Base-by-base conservation (phyloP, 2,113 vertebrate genomes). In the Trogon melanurus region DNA sequence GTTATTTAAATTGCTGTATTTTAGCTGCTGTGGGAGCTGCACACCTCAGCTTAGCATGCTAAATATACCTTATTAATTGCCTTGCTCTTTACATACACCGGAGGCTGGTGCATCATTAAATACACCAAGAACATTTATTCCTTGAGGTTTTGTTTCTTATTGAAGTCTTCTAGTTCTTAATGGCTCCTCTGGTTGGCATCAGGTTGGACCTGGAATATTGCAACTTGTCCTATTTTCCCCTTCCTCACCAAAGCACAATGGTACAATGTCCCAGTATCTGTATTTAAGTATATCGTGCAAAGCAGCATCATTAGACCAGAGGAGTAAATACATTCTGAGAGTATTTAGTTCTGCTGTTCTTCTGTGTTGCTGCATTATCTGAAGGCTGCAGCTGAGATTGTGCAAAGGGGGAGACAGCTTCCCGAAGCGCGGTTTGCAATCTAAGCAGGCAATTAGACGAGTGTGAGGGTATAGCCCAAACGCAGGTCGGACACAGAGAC, bases 1-100 rank as follows among this genome's bases (percentile, higher is more conserved):
- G 85, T 81, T 89, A 67, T 91, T 93, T 86, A 96, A 96, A 91
- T 89, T 19, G 22, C 95, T 87, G 74, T 34, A 25, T 94, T 79
- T 95, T 86, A 80, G 93, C 89, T 93, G 88, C 89, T 86, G 83
- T 80, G 75, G 94, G 94, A 95, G 87, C 94, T 60, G 79, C 84
- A 80, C 91, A 89, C 89, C 94, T 96, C 95, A 74, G 91, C 95
- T 87, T 72, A 82, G 86, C 44, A 6, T 95, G 96, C 95, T 96
- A 96, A 97, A 97, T 97, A 94, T 95, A 96, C 95, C 66, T 97
- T 78, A 96, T 93, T 97, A 97, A 97, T 97, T 97, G 96, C 93
- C 66, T 84, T 93, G 95, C 95, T 97, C 93, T 95, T 96, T 90
- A 30, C 85, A 26, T 82, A 54, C 67, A 79, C 91, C 11, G 4